Evolutionary conservation across 2,888 invertebrate species (phyloP).

Genomic region (Adelognathus sp.): DNA sequence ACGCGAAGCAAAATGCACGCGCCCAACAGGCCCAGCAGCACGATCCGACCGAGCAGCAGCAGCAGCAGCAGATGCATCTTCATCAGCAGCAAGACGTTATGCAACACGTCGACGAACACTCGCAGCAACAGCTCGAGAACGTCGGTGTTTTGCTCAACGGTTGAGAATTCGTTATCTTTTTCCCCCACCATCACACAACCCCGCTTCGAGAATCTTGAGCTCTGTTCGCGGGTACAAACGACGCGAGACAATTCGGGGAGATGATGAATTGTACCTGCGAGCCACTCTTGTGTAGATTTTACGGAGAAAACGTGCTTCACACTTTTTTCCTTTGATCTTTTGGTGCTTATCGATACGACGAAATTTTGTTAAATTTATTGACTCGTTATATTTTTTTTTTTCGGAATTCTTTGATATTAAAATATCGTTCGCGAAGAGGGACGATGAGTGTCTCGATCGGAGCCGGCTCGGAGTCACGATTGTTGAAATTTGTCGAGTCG

Average conservation of each 20-base stretch:
- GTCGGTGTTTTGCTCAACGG: constrained; percentile 62
- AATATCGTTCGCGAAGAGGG: background rate
- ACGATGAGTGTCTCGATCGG: background rate
- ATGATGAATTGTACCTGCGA: background rate
- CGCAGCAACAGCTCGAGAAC: constrained; percentile 49
- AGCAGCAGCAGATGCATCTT: constrained; percentile 55
- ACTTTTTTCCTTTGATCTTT: background rate
- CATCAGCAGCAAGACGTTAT: constrained; percentile 51
- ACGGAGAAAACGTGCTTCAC: background rate
- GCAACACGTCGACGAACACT: constrained; percentile 50
- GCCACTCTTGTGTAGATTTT: no score
- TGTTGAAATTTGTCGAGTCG: background rate
- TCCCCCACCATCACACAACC: no score
- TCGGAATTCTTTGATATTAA: constrained; percentile 9
- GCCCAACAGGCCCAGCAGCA: constrained; percentile 66
- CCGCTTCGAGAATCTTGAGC: no score
- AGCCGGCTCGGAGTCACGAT: background rate
- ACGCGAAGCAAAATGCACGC: constrained; percentile 77
- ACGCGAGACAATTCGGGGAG: background rate
- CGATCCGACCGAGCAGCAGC: no score
- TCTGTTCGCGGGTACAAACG: background rate
- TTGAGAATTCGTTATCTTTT: constrained; percentile 18
- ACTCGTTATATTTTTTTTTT: background rate
- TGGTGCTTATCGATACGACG: background rate
- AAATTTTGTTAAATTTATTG: background rate